Percentiles rank a stretch among this genome's conserved stretches.
phyloP scores from a whole-genome alignment of 2,113 vertebrate species.

The Vombatus ursinus region DNA sequence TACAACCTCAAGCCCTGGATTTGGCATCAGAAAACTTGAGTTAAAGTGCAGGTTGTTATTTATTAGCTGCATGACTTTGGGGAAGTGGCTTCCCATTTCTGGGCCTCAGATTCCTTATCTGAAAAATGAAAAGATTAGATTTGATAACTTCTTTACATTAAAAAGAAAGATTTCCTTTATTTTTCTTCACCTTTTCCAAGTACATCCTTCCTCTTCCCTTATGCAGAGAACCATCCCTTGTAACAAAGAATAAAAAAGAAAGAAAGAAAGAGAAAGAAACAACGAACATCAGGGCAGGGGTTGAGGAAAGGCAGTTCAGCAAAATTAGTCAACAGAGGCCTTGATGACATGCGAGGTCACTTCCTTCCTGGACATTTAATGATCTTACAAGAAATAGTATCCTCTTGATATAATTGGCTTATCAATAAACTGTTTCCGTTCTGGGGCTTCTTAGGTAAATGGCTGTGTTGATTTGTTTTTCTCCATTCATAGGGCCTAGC shows the following conservation, averaged over 20 bases:
- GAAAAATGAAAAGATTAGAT: not conserved
- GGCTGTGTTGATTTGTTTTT: not conserved
- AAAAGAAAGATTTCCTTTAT: not conserved
- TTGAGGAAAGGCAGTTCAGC: too few relatives aligned
- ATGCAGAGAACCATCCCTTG: not conserved
- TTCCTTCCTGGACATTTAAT: not conserved
- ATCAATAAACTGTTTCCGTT: conserved; percentile 30
- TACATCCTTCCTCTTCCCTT: not conserved
- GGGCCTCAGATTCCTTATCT: not conserved
- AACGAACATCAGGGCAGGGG: too few relatives aligned
- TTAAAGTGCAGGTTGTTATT: not conserved
- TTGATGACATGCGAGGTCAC: not conserved
- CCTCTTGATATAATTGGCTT: not conserved
- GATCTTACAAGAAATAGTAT: conserved; percentile 35
- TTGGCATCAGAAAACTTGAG: not conserved
- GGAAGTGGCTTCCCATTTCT: not conserved
- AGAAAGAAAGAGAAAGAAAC: too few relatives aligned
- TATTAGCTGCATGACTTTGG: not conserved
- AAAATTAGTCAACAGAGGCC: not conserved
- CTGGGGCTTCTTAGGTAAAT: not conserved
- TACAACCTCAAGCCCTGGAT: not conserved
- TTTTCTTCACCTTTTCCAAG: not conserved
- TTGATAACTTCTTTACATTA: not conserved
- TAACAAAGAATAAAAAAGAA: not conserved
- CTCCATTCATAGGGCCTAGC: conserved; percentile 26